These are phyloP conservation scores for Prosapia bicincta DNA, from an alignment of 2,888 invertebrate species.

Conservation along the genomic window DNA sequence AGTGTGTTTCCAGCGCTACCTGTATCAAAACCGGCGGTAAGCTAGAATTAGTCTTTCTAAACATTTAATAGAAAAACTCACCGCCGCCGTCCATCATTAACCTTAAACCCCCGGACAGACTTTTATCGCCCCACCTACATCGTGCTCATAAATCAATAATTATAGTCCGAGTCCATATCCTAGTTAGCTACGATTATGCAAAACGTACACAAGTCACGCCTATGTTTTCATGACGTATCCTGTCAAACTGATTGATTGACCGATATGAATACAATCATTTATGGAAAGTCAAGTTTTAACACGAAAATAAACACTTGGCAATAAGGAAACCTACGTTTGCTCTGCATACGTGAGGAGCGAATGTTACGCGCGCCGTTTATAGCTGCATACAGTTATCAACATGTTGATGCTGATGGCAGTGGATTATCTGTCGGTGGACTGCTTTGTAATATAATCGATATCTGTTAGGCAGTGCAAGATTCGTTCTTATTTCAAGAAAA, in stretches of 20 bases:
- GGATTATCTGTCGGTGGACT: too few relatives aligned
- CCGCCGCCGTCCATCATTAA: neutral
- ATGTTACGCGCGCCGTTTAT: too few relatives aligned
- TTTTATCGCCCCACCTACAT: neutral
- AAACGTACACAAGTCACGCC: neutral
- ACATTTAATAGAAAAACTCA: neutral
- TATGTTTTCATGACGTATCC: neutral
- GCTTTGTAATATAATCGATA: too few relatives aligned
- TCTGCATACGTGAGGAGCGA: too few relatives aligned
- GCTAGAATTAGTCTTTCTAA: neutral
- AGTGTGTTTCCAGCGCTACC: neutral
- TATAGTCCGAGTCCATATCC: neutral
- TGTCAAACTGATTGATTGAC: neutral
- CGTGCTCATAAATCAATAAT: neutral
- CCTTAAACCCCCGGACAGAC: neutral
- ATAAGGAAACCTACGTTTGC: too few relatives aligned
- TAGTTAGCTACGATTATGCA: neutral
- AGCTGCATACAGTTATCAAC: too few relatives aligned
- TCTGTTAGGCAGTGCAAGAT: too few relatives aligned
- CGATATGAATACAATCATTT: neutral
- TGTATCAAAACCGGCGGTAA: too few relatives aligned
- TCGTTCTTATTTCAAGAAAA: too few relatives aligned
- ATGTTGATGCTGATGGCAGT: too few relatives aligned
- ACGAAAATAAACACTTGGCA: slow-evolving; percentile 1
- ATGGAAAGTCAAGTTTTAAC: neutral